Percentiles rank a stretch among this genome's conserved stretches.
These are phyloP conservation scores for Physella acuta DNA, from an alignment of 1,140 invertebrate species.

Conservation along the genomic window DNA sequence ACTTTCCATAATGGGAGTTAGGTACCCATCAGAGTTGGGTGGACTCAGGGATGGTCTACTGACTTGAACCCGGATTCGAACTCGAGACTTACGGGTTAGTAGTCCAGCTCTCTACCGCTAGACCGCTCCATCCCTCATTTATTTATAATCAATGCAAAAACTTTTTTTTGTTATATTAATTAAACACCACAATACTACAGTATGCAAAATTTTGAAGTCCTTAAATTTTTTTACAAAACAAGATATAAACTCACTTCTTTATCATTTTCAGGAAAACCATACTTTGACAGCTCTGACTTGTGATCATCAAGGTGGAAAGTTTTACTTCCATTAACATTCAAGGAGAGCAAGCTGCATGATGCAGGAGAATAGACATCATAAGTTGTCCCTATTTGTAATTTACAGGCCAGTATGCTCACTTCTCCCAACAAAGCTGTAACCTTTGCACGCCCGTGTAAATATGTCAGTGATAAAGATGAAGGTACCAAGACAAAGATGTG, in stretches of 20 bases:
- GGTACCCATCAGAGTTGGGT: too few relatives aligned
- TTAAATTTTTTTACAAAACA: too few relatives aligned
- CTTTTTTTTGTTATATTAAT: too few relatives aligned
- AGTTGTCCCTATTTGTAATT: background rate
- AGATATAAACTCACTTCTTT: constrained; percentile 8
- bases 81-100: too few relatives aligned
- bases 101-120: too few relatives aligned
- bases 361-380: constrained; percentile 20
- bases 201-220: too few relatives aligned
- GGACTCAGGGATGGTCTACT: too few relatives aligned
- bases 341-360: constrained; percentile 7
- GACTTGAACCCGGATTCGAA: too few relatives aligned
- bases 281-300: constrained; percentile 15
- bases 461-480: background rate
- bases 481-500: constrained; percentile 12
- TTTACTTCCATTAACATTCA: background rate
- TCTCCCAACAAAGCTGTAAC: constrained; percentile 10
- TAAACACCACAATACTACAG: too few relatives aligned
- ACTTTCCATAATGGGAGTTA: too few relatives aligned
- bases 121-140: too few relatives aligned
- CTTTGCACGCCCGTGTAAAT: constrained; percentile 20
- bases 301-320: constrained; percentile 7
- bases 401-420: constrained; percentile 7
- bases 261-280: background rate
- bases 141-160: too few relatives aligned